Base-by-base conservation (phyloP, 2,888 invertebrate species). In the Harpalus rubripes region DNA sequence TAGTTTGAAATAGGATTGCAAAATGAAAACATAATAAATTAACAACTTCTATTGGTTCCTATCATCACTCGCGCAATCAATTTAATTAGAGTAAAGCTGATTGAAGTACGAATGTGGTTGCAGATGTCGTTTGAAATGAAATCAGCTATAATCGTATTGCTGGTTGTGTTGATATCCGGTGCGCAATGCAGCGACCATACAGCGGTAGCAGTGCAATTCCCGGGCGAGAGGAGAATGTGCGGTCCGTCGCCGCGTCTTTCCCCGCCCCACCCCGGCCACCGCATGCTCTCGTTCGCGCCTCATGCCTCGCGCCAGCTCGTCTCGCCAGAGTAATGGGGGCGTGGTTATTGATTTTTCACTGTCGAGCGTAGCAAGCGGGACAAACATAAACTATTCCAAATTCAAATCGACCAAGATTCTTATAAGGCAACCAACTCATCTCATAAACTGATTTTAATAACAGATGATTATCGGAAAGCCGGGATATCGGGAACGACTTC, bases 281-380 rank as follows among this genome's bases (percentile, higher is more conserved):
- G 44, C 44, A 5, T 3, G 44, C 44, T 52, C 44, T 52, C 44
- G 44, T 8, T 52, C 44, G 44, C 44, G 8, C 44, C 44, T 44
- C 44, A 5, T 5, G 44, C 44, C 44, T 44, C 44, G 44, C 44
- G 44, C 44, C 44, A 52, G 44, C 44, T 52, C 44, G 44, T 52
- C 44, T 52, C 44, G 44, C 44, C 44, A 12, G 44, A 52, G 44
- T 52, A 52, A 52, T 52, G 76, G 52, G 52, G 76, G 76, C 76
- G 76, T 76, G 76, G 76, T 76, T 76, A 76, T 76, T 76, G 76
- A 76, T 76, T 76, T 76, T 76, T 76, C 44, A 76, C 26, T 26
- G 76, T 52, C 44, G 44, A 52, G 44, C 44, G 44, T 12, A 52
- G 32, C 32, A 32, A 32, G 44, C 44, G 10, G 12, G 44, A 52